Base-by-base conservation (phyloP, 2,113 vertebrate species). In the Ailuropoda melanoleuca region DNA sequence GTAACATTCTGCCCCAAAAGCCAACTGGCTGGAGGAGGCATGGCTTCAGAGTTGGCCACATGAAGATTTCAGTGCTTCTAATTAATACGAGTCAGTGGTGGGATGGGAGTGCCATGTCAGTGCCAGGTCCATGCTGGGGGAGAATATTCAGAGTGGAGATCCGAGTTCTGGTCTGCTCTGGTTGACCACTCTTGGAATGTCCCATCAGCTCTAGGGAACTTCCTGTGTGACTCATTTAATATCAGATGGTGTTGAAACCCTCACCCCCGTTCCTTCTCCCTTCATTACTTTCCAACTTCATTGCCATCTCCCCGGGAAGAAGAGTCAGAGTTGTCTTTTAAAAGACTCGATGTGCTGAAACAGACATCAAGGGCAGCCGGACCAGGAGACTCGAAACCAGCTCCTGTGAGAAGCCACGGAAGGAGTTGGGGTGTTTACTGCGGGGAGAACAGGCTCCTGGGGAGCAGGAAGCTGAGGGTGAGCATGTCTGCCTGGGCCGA, bases 301-400 rank as follows among this genome's bases (percentile, higher is more conserved):
- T 18, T 55, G 46, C 58, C n/a, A 2, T 8, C 34, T 62, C 39
- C 58, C 39, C n/a, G 6, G 18, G 13, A 43, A 72, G 55, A 11
- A 29, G 13, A 46, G 46, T 58, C 8, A 8, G 78, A 24, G 19
- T n/a, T 75, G 11, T 77, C 31, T 60, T 68, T 56, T 23, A 17
- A 70, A 56, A 66, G 72, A 72, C 37, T 4, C 0, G 0, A 34
- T 18, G 0, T 31, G 0, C 72, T 66, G 34, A 86, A 23, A 58
- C 43, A n/a, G 72, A 48, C 43, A 14, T 43, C 4, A 2, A 68
- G 39, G 53, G 80, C 39, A 46, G 10, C 46, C 1, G 23, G 37
- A 56, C 21, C 43, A 4, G 66, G 48, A 83, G n/a, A 60, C 21
- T 68, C 13, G 39, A 24, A 10, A 21, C 8, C 17, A 26, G 37